These are phyloP conservation scores for Trididemnum nubilum DNA, from an alignment of 23 tunicate species.

Conservation along the genomic window DNA sequence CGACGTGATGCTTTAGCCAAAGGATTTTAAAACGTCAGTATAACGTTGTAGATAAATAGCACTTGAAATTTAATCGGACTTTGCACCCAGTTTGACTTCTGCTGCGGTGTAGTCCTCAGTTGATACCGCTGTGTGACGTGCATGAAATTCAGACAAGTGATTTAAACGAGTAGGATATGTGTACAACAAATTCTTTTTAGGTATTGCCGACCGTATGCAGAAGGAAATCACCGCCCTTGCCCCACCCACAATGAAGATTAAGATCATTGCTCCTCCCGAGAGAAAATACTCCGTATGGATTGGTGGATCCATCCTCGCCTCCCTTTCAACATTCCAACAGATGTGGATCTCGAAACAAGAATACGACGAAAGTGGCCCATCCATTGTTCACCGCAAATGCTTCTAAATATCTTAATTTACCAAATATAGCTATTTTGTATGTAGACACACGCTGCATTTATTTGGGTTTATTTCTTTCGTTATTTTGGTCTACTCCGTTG, in stretches of 20 bases:
- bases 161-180: too few species aligned
- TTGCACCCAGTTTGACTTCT: too few species aligned
- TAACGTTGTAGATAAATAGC: too few species aligned
- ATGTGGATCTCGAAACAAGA: slow-evolving; percentile 53
- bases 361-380: slow-evolving; percentile 48
- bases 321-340: slow-evolving; percentile 56
- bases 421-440: slow-evolving; percentile 31
- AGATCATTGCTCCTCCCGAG: slow-evolving; percentile 49
- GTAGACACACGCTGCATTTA: slow-evolving; percentile 47
- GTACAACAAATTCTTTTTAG: not conserved
- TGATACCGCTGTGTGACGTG: too few species aligned
- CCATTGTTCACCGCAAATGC: slow-evolving; percentile 45
- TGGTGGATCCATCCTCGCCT: slow-evolving; percentile 50
- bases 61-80: too few species aligned
- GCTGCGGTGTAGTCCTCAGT: too few species aligned
- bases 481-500: slow-evolving; percentile 13
- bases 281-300: slow-evolving; percentile 51
- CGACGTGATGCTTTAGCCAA: too few species aligned
- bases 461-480: slow-evolving; percentile 36
- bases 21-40: too few species aligned
- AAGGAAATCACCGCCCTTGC: slow-evolving; percentile 46
- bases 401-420: slow-evolving; percentile 33
- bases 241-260: slow-evolving; percentile 48
- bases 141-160: too few species aligned
- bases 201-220: slow-evolving; percentile 51